Base-by-base conservation (phyloP, 2,888 invertebrate species). In the Taphrorychus bicolor region DNA sequence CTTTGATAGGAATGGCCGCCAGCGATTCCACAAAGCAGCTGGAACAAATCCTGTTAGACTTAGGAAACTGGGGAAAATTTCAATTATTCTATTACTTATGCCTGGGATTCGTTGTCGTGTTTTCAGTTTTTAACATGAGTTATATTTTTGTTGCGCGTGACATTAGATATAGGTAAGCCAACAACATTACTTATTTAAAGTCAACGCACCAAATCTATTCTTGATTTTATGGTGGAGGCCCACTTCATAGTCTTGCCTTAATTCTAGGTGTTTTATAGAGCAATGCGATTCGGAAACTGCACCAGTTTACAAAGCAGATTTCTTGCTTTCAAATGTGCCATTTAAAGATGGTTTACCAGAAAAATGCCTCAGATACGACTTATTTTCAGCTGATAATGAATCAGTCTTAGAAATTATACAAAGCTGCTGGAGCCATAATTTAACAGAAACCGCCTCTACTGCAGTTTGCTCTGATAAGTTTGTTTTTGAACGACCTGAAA, bases 241-340 rank as follows among this genome's bases (percentile, higher is more conserved):
- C 1, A 9, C 7, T 32, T 2, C 11, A 45, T 17, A 45, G 14
- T 45, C 24, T 73, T 71, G n/a, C n/a, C n/a, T n/a, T n/a, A n/a
- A n/a, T n/a, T n/a, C 14, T 69, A 86, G 87, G 73, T 87, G 87
- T 73, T 79, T 78, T 32, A 81, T 87, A 41, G 82, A 83, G 1
- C 86, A 85, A 75, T 87, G 87, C 72, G 86, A 82, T 16, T 80
- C 82, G 63, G 74, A 72, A 11, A 79, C 81, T 40, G 73, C 78
- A 7, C 64, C 73, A 0, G 17, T 52, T 4, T 83, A 82, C 70
- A 75, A 80, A 1, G 81, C 83, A 40, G 40, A 59, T 21, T 87
- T 87, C 87, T 69, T 86, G 2, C 71, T 79, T 9, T 74, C 81
- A 49, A 85, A 86, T 0, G 80, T 84, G 3, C 85, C 86, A 0